These are phyloP conservation scores for Carollia perspicillata DNA, from an alignment of 2,113 vertebrate genomes.

Conservation along the genomic window DNA sequence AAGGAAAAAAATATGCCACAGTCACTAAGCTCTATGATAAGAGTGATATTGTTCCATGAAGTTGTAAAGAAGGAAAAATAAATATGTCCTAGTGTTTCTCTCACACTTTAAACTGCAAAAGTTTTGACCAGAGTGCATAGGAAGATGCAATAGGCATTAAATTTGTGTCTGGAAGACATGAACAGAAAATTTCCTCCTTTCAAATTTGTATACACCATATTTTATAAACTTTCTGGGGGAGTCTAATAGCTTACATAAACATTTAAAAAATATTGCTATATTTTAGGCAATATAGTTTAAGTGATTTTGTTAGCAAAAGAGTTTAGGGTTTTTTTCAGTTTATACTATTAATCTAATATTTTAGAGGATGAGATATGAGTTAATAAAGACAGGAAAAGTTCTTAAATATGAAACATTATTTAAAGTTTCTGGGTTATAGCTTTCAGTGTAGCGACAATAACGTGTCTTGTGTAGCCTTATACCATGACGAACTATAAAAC, in stretches of 20 bases:
- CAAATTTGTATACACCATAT: not conserved
- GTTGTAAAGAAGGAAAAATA: not conserved
- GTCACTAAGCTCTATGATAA: not conserved
- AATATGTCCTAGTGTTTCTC: not conserved
- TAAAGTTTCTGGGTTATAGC: not conserved
- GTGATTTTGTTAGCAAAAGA: not conserved
- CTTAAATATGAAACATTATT: not conserved
- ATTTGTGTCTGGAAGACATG: not conserved
- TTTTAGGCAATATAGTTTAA: not conserved
- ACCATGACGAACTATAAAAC: not conserved
- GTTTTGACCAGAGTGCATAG: not conserved
- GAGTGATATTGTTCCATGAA: not conserved
- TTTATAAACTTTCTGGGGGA: not conserved
- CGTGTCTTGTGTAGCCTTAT: not conserved
- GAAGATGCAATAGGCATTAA: not conserved
- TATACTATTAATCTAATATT: not conserved
- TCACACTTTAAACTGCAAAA: not conserved
- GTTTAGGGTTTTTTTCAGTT: not conserved
- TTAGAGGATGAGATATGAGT: not conserved
- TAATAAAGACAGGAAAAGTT: not conserved
- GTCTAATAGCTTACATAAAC: not conserved
- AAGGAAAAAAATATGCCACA: not conserved
- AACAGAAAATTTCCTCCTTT: not conserved
- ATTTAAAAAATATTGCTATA: not conserved
- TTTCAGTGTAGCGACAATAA: not conserved